Evolutionary conservation across 53 echinoderm and acorn worm species (phyloP), one percentile per base, ranked within the genome.

Genomic region (Holothuria leucospilota): DNA sequence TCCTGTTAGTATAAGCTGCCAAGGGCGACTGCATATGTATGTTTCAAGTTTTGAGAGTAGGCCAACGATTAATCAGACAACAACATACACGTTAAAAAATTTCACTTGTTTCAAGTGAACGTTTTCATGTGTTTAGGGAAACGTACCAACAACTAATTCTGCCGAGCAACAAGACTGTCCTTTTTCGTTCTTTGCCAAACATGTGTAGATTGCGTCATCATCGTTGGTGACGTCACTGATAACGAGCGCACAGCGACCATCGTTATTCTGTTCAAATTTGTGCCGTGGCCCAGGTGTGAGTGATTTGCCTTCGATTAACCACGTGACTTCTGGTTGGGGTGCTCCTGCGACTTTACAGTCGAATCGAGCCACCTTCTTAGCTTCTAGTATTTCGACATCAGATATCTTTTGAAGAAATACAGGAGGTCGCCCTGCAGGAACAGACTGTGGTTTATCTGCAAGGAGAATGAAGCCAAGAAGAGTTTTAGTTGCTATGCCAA

Each of bases 171-270:
- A 91, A 8, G 93, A 87, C 63, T 91, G 82, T 51, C 97, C 97
- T 5, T 77, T 63, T 13, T 63, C 87, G 77, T 97, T 97, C 85
- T 90, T 94, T 11, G 97, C 97, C 21, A 92, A 85, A 40, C 95
- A 95, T 20, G 97, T 97, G 66, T 95, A 97, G 63, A 95, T 91
- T 14, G 95, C 95, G 65, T 97, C 97, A 23, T 97, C 97, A 11
- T 97, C 93, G 39, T 89, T 91, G 14, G 58, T 86, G 87, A 95
- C 95, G 90, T 95, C 90, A 85, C 49, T 86, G 61, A 97, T 88
- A 51, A 88, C 81, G 30, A 97, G 87, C 2, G 93, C 87, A 69
- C 92, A 89, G 34, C 83, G 89, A 56, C 93, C 91, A 83, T 93
- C 89, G 13, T 83, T 88, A 16, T 74, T 75, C 26, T 78, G 84